These are phyloP conservation scores for Chymomyza caudatula DNA, from an alignment of 2,888 invertebrate genomes.

Conservation along the genomic window DNA sequence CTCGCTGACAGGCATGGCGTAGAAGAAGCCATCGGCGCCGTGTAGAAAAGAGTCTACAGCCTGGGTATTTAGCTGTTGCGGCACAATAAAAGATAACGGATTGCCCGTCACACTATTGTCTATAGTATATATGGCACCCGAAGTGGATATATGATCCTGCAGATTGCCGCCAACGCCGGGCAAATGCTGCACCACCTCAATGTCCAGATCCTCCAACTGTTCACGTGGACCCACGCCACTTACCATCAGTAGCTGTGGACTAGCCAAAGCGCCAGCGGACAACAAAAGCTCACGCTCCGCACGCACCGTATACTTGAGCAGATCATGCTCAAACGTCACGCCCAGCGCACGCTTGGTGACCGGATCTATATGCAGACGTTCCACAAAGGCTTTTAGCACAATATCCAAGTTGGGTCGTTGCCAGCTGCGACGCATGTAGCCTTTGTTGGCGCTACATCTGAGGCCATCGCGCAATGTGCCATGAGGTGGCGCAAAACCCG, in stretches of 20 bases:
- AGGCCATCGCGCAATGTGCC: constrained; percentile 88
- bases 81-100: constrained; percentile 84
- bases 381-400: constrained; percentile 83
- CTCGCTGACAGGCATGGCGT: constrained; percentile 88
- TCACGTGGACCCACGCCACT: constrained; percentile 87
- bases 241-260: constrained; percentile 91
- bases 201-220: constrained; percentile 82
- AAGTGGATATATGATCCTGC: constrained; percentile 90
- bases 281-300: constrained; percentile 89
- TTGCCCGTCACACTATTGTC: constrained; percentile 81
- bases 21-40: constrained; percentile 83
- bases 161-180: constrained; percentile 88
- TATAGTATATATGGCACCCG: constrained; percentile 86
- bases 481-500: constrained; percentile 87
- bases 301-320: constrained; percentile 78
- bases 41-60: constrained; percentile 83
- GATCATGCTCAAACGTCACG: constrained; percentile 80
- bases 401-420: constrained; percentile 87
- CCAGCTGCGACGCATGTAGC: constrained; percentile 84
- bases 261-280: constrained; percentile 90
- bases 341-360: constrained; percentile 82
- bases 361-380: constrained; percentile 83
- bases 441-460: constrained; percentile 91
- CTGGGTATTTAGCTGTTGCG: constrained; percentile 81
- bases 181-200: constrained; percentile 83